Evolutionary conservation across 2,888 invertebrate species (phyloP), one percentile per base, ranked within the genome.

Genomic region (Hypercompe scribonia): DNA sequence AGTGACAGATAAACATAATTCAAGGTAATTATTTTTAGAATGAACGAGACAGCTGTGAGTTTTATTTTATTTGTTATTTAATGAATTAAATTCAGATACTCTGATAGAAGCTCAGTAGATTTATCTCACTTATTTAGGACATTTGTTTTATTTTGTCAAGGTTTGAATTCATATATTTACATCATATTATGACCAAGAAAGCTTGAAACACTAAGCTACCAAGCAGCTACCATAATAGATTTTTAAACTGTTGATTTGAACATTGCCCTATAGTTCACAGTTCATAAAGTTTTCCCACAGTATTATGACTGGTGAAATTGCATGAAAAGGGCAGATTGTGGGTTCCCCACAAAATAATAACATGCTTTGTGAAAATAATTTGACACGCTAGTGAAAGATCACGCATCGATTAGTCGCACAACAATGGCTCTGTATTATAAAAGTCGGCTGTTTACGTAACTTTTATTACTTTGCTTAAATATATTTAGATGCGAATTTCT

Each of bases 271-370:
- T 72, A 75, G 79, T 82, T 84, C 78, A 80, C 75, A 82, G 73
- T 79, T 76, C 75, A 74, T 54, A 72, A 77, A 72, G 75, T 76
- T 83, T 81, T 78, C 72, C 71, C 73, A 68, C 50, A 77, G 76
- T 78, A 79, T 81, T 82, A 79, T 84, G 78, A 83, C 72, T 79
- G 76, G 76, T 78, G 70, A 75, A 84, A 82, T 81, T 81, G 83
- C 82, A 84, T 81, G 83, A 75, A 82, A 83, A 82, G 77, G 84
- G 81, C 72, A 78, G 79, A 77, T 70, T 74, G 58, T 72, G 65
- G 74, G 71, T 70, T 84, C 80, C 67, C 75, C 72, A 70, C 73
- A 74, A 69, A 83, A 80, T 80, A 86, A 79, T 85, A 80, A 79
- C 63, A 75, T 72, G 77, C 65, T 81, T 81, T 76, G 78, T 84